phyloP scores from a whole-genome alignment of 2,113 vertebrate species.

The Gadus chalcogrammus region DNA sequence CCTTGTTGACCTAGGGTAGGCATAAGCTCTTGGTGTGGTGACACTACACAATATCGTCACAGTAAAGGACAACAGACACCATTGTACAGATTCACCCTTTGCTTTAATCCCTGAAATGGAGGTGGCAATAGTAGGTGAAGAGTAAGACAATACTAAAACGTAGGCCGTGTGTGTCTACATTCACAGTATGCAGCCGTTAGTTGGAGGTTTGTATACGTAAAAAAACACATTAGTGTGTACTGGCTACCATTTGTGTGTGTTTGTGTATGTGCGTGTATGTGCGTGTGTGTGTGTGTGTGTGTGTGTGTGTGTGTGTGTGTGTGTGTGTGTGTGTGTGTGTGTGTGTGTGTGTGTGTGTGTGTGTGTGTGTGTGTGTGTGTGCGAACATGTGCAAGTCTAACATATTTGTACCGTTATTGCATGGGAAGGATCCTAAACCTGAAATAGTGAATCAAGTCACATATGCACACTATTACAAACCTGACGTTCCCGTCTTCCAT shows the following conservation, averaged over 20 bases:
- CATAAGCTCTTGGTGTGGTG: too few species aligned
- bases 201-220: slow-evolving; percentile 3
- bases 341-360: slow-evolving; percentile 12
- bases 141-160: slow-evolving; percentile 35
- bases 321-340: slow-evolving; percentile 13
- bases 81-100: slow-evolving; percentile 8
- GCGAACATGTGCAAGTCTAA: slow-evolving; percentile 1
- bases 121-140: slow-evolving; percentile 24
- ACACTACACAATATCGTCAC: too few species aligned
- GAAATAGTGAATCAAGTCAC: slow-evolving; percentile 18
- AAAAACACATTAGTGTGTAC: not conserved
- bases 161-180: slow-evolving; percentile 21
- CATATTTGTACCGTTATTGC: slow-evolving; percentile 7
- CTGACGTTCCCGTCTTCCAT: too few species aligned
- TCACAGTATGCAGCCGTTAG: slow-evolving; percentile 27
- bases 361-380: slow-evolving; percentile 25
- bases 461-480: too few species aligned
- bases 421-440: slow-evolving; percentile 22
- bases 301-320: slow-evolving; percentile 29
- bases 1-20: too few species aligned
- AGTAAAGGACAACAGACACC: too few species aligned
- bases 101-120: slow-evolving; percentile 38
- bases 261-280: slow-evolving; percentile 17
- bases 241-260: slow-evolving; percentile 1
- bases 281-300: slow-evolving; percentile 14